phyloP scores from a whole-genome alignment of 2,113 vertebrate species.

The Oostethus manadensis region DNA sequence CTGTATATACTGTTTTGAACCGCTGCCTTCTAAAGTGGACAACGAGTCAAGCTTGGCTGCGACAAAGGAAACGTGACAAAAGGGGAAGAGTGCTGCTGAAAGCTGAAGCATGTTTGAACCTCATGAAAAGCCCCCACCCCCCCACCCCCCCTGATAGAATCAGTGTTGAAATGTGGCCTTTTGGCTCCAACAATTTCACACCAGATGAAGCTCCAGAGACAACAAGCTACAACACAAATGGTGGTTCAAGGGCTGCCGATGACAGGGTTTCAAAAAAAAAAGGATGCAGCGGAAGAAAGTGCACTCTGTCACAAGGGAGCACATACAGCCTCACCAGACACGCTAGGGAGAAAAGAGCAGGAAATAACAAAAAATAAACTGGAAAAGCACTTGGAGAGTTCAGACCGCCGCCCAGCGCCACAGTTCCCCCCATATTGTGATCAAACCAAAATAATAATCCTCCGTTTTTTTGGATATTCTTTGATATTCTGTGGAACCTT shows the following conservation, averaged over 20 bases:
- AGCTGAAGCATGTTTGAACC: slow-evolving; percentile 14
- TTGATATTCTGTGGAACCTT: too few relatives aligned
- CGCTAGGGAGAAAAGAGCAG: slow-evolving; percentile 14
- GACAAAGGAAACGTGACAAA: not conserved
- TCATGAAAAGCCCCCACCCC: slow-evolving; percentile 7
- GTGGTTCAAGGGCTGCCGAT: slow-evolving; percentile 61
- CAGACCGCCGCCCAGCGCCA: too few relatives aligned
- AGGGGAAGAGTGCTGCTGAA: not conserved
- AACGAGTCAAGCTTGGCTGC: too few relatives aligned
- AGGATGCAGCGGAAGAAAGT: slow-evolving; percentile 23
- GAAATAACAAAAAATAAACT: slow-evolving; percentile 5
- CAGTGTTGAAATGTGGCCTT: slow-evolving; percentile 32
- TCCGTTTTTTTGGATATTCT: too few relatives aligned
- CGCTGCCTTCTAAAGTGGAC: too few relatives aligned
- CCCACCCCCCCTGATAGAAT: slow-evolving; percentile 11
- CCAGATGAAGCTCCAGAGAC: slow-evolving; percentile 39
- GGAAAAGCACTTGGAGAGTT: too few relatives aligned
- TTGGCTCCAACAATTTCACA: slow-evolving; percentile 48
- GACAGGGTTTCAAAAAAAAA: slow-evolving; percentile 52
- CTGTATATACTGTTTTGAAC: too few relatives aligned
- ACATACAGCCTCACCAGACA: slow-evolving; percentile 24
- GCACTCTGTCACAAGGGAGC: slow-evolving; percentile 35
- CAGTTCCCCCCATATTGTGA: too few relatives aligned
- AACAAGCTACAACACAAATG: slow-evolving; percentile 56
- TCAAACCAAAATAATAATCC: too few relatives aligned